Percentiles rank a stretch among this genome's conserved stretches.
phyloP scores from a whole-genome alignment of 2,888 invertebrate species.

The Thereva unica region DNA sequence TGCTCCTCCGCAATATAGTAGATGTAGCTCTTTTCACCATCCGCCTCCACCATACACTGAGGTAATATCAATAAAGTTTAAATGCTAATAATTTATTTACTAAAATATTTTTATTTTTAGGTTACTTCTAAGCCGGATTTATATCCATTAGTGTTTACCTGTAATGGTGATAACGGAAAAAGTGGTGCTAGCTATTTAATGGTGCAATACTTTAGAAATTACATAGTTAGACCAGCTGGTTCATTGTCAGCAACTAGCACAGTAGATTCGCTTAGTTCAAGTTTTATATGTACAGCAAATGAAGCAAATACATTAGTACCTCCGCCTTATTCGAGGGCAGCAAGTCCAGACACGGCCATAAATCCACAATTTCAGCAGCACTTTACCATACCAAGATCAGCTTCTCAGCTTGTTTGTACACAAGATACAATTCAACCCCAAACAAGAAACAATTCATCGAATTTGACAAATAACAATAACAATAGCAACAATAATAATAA shows the following conservation, averaged over 20 bases:
- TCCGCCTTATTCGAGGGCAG: slow-evolving; percentile 81
- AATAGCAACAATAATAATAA: slow-evolving; percentile 28
- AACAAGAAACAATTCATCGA: slow-evolving; percentile 36
- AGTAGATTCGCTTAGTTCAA: slow-evolving; percentile 83
- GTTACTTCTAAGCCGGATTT: slow-evolving; percentile 85
- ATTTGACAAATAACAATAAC: slow-evolving; percentile 38
- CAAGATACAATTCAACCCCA: slow-evolving; percentile 19
- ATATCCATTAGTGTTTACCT: slow-evolving; percentile 82
- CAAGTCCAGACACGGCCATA: slow-evolving; percentile 67
- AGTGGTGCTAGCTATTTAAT: slow-evolving; percentile 77
- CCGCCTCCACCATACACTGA: slow-evolving; percentile 84
- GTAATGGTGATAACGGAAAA: slow-evolving; percentile 71
- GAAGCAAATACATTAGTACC: slow-evolving; percentile 84
- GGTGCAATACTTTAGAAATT: slow-evolving; percentile 83
- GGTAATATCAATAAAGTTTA: slow-evolving; percentile 59
- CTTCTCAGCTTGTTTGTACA: slow-evolving; percentile 58
- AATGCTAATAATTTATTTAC: not conserved
- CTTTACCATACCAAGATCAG: slow-evolving; percentile 62
- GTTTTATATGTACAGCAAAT: slow-evolving; percentile 84
- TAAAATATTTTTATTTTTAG: slow-evolving; percentile 54
- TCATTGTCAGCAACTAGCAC: slow-evolving; percentile 84
- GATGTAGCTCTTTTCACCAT: slow-evolving; percentile 81
- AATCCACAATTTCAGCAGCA: slow-evolving; percentile 53
- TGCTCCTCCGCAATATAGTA: slow-evolving; percentile 81
- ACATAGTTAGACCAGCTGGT: slow-evolving; percentile 74